These are phyloP conservation scores for Antheraea mylitta DNA, from an alignment of 1,140 invertebrate genomes.

Conservation along the genomic window DNA sequence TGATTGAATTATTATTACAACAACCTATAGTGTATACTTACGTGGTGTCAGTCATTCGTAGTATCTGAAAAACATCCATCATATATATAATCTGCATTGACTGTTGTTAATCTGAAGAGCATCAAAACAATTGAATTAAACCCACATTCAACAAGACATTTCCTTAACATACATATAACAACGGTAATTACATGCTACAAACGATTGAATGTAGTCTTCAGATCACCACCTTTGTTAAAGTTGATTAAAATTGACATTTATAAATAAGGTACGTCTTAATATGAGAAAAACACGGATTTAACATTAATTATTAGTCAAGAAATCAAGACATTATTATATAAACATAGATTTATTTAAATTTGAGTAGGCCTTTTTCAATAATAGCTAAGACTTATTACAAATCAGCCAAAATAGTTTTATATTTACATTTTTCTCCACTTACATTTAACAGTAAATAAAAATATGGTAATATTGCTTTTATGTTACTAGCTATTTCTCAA, in stretches of 20 bases:
- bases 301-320: neutral
- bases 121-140: constrained; percentile 2
- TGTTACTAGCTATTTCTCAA: neutral
- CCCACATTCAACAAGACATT: neutral
- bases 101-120: neutral
- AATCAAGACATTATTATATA: constrained; percentile 52
- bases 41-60: neutral
- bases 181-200: neutral
- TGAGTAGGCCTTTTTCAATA: constrained; percentile 45
- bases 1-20: neutral
- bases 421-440: constrained; percentile 1
- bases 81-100: neutral
- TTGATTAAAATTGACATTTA: too few species aligned
- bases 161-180: neutral
- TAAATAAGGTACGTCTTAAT: neutral
- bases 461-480: constrained; percentile 8
- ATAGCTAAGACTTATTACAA: constrained; percentile 18
- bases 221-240: neutral
- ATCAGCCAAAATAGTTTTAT: constrained; percentile 17
- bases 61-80: neutral
- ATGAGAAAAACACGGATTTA: neutral
- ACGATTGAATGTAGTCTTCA: neutral
- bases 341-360: constrained; percentile 63
- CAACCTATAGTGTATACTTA: neutral
- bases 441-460: neutral